Evolutionary conservation across 2,113 vertebrate species (phyloP).

Genomic region (human): DNA sequence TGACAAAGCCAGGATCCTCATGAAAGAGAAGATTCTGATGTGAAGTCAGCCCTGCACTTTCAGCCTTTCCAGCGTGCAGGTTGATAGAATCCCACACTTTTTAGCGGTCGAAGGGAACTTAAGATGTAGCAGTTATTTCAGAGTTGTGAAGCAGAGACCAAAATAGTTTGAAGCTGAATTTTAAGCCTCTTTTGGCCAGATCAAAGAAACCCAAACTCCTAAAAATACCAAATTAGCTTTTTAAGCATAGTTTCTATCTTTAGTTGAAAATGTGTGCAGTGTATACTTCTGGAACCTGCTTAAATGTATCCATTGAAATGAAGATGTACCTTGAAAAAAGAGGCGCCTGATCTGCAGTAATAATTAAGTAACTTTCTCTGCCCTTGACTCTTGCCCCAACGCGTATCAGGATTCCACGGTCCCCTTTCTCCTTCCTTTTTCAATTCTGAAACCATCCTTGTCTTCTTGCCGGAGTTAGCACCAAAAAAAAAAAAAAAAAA

Average conservation of each 20-base stretch:
- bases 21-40: neutral
- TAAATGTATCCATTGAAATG: constrained; percentile 53
- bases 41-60: neutral
- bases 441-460: neutral
- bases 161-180: constrained; percentile 74
- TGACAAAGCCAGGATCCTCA: neutral
- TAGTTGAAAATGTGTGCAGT: constrained; percentile 68
- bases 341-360: neutral
- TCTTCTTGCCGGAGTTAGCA: neutral
- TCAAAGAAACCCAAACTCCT: constrained; percentile 79
- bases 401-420: neutral
- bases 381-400: neutral
- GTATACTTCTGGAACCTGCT: constrained; percentile 56
- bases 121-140: constrained; percentile 53
- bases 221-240: constrained; percentile 79
- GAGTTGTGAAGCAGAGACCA: constrained; percentile 49
- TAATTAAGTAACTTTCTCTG: constrained; percentile 18
- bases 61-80: neutral
- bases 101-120: constrained; percentile 22
- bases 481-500: neutral
- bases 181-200: constrained; percentile 76
- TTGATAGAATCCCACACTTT: neutral
- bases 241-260: constrained; percentile 77
- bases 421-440: neutral
- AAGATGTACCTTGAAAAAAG: constrained; percentile 55